Conservation (phyloP, 2,888 invertebrate species). For the Morpho achilles region DNA sequence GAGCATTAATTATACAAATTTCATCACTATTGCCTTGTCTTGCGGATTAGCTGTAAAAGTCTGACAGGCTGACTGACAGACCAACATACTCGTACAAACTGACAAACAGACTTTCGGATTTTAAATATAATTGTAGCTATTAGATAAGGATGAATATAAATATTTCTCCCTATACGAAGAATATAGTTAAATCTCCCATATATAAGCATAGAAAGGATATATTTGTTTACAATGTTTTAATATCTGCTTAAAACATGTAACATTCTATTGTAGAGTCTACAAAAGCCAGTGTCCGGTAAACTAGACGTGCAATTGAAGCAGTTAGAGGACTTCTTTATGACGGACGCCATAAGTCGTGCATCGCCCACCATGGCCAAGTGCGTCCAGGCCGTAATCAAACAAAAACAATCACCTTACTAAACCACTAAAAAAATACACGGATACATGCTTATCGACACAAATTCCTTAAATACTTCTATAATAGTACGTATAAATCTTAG, state of each 20-base stretch:
- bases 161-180: too few species aligned
- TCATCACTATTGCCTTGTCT: too few species aligned
- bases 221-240: neutral
- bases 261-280: slow-evolving; percentile 47
- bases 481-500: neutral
- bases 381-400: slow-evolving; percentile 92
- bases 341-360: slow-evolving; percentile 96
- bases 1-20: too few species aligned
- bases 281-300: slow-evolving; percentile 73
- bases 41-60: too few species aligned
- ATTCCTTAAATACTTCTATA: neutral
- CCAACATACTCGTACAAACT: too few species aligned
- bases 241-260: neutral
- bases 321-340: slow-evolving; percentile 95
- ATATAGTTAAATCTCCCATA: too few species aligned
- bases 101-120: too few species aligned
- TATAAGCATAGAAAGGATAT: too few species aligned
- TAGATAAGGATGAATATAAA: too few species aligned
- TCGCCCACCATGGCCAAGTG: slow-evolving; percentile 99
- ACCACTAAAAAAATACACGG: slow-evolving; percentile 12
- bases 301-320: slow-evolving; percentile 87
- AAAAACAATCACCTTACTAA: slow-evolving; percentile 72
- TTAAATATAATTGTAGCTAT: too few species aligned
- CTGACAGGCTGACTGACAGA: too few species aligned
- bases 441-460: neutral